Base-by-base conservation (phyloP, 1,140 invertebrate genomes). In the Archivesica marissinica region DNA sequence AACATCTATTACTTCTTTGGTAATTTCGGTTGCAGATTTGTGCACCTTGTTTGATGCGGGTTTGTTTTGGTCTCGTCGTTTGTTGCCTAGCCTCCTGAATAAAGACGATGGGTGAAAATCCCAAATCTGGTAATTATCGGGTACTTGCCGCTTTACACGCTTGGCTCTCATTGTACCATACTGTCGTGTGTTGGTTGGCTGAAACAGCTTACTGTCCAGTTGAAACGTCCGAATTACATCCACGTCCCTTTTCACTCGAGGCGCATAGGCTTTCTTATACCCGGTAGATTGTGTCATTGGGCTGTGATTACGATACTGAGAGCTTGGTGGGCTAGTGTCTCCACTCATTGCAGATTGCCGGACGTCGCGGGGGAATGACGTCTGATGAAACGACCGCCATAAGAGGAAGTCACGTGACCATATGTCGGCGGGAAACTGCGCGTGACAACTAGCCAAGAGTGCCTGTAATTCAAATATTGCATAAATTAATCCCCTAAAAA, bases 81-180 rank as follows among this genome's bases (percentile, higher is more conserved):
- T 30, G 3, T 76, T 13, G 11, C 9, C 38, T 44, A 47, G 4
- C 38, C 41, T 78, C 3, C 75, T 11, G 30, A 25, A 23, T 13
- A 78, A 25, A 38, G 39, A 78, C 3, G 54, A 39, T 6, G 75
- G 52, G 30, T 78, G 59, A n/a, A 59, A 78, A 28, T 59, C 54
- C 54, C 75, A 59, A 15, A 0, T 78, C n/a, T 59, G 39, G 7
- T 28, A 23, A 4, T 35, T 39, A 25, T n/a, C 23, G 9, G 50
- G 44, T 15, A 11, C n/a, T 41, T 78, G 59, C 30, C 75, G 30
- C 33, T 78, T 59, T 41, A 61, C 39, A 28, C 75, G 30, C 33
- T 78, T 59, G 20, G 38, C 30, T 35, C 59, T 33, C 3, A 13
- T 13, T 25, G 15, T 6, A 17, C 23, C 59, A 64, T 64, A 33